A percentile compares a stretch with the other conserved stretches of the same genome.
Evolutionary conservation across 2,797 vertebrate genomes (phyloP).

Genomic region (Enteromius treurensis): DNA sequence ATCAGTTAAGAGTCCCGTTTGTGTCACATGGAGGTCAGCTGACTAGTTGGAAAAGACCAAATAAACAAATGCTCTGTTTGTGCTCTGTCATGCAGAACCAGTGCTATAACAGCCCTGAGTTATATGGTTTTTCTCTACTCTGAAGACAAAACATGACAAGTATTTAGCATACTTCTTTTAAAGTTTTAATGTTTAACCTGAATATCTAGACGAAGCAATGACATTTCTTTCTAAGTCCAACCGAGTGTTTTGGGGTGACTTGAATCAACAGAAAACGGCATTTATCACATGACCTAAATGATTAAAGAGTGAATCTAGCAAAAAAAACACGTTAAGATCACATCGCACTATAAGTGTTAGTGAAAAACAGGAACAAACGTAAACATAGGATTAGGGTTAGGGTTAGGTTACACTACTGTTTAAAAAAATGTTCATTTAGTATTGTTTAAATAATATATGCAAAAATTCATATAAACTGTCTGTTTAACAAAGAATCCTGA

Average conservation of each 20-base stretch:
- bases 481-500: too few species aligned
- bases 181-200: neutral
- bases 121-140: neutral
- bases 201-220: neutral
- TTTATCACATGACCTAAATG: neutral
- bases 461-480: neutral
- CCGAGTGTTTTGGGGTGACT: too few species aligned
- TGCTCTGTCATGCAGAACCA: neutral
- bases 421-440: too few species aligned
- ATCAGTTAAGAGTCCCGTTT: neutral
- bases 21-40: constrained; percentile 34
- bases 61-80: neutral
- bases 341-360: neutral
- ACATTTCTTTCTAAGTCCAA: neutral
- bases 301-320: neutral
- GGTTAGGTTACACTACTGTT: too few species aligned
- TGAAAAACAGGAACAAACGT: neutral
- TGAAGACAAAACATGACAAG: neutral
- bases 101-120: neutral
- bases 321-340: neutral
- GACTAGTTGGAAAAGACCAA: constrained; percentile 26
- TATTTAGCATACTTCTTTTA: neutral
- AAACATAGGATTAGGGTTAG: too few species aligned
- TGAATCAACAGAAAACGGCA: neutral
- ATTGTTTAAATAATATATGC: too few species aligned